These are phyloP conservation scores for Leucophenga maculata DNA, from an alignment of 2,888 invertebrate genomes.

Conservation along the genomic window DNA sequence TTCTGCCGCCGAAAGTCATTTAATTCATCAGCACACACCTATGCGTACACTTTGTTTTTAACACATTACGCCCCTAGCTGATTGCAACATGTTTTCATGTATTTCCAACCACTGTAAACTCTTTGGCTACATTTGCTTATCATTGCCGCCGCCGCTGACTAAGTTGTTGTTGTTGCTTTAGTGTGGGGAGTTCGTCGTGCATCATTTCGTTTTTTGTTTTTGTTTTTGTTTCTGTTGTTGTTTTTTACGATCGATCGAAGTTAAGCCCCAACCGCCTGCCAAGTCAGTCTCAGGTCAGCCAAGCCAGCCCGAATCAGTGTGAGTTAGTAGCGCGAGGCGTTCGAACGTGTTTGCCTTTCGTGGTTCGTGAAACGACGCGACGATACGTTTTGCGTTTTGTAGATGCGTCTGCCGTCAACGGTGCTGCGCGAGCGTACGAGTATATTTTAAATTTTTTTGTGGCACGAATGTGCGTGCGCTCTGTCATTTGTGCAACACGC, in stretches of 20 bases:
- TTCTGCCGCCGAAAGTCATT: too few relatives aligned
- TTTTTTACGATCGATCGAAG: too few relatives aligned
- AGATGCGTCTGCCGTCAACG: neutral
- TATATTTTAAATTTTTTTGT: too few relatives aligned
- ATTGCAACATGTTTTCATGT: neutral
- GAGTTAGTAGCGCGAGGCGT: conserved; percentile 17
- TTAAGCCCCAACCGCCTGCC: neutral
- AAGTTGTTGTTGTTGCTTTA: conserved; percentile 9
- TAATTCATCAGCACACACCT: too few relatives aligned
- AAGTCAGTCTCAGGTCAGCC: too few relatives aligned
- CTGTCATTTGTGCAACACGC: neutral
- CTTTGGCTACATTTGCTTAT: neutral
- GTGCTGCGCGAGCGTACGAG: too few relatives aligned
- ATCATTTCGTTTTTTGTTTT: neutral
- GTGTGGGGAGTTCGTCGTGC: neutral
- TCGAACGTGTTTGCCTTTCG: neutral
- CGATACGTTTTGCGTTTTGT: too few relatives aligned
- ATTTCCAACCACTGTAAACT: too few relatives aligned
- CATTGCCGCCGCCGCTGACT: neutral
- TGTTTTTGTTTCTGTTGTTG: too few relatives aligned
- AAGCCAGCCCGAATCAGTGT: neutral
- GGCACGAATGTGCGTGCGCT: conserved; percentile 11
- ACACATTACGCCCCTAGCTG: too few relatives aligned
- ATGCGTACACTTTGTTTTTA: too few relatives aligned
- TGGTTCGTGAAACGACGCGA: too few relatives aligned